Evolutionary conservation across 2,797 vertebrate genomes (phyloP).

Genomic region (Enteromius afrohamiltoni): DNA sequence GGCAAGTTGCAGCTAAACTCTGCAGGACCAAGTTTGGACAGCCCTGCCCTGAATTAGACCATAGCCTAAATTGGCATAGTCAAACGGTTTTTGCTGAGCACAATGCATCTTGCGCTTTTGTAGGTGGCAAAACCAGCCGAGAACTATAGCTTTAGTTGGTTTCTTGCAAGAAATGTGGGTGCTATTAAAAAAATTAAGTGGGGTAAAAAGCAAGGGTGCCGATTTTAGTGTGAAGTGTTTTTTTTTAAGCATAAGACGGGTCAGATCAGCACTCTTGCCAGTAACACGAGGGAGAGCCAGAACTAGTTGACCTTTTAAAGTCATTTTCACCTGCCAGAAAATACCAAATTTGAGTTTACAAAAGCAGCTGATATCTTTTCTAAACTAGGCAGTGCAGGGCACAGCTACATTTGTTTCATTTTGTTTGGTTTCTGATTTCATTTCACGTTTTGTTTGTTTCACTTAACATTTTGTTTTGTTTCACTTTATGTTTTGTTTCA

Average conservation of each 20-base stretch:
- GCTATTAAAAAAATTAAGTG: neutral
- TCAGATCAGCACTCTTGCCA: neutral
- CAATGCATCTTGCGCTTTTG: neutral
- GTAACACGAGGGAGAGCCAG: slow-evolving; percentile 8
- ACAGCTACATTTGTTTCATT: neutral
- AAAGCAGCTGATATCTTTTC: neutral
- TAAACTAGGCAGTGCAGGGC: neutral
- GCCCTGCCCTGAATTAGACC: neutral
- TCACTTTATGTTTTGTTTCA: neutral
- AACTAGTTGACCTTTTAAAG: slow-evolving; percentile 23
- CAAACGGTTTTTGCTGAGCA: neutral
- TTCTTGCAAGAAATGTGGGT: neutral
- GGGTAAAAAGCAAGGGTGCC: neutral
- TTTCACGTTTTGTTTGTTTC: neutral
- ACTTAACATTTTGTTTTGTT: neutral
- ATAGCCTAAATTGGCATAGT: neutral
- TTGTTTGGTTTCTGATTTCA: neutral
- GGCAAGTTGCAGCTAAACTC: too few relatives aligned
- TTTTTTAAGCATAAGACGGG: neutral
- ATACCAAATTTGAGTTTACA: neutral
- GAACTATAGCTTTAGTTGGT: neutral
- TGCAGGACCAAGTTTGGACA: too few relatives aligned
- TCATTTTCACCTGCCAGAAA: slow-evolving; percentile 35
- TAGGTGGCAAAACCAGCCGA: slow-evolving; percentile 6
- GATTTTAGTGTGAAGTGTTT: slow-evolving; percentile 11